These are phyloP conservation scores for Lottia scabra DNA, from an alignment of 2,888 invertebrate species.

Conservation along the genomic window DNA sequence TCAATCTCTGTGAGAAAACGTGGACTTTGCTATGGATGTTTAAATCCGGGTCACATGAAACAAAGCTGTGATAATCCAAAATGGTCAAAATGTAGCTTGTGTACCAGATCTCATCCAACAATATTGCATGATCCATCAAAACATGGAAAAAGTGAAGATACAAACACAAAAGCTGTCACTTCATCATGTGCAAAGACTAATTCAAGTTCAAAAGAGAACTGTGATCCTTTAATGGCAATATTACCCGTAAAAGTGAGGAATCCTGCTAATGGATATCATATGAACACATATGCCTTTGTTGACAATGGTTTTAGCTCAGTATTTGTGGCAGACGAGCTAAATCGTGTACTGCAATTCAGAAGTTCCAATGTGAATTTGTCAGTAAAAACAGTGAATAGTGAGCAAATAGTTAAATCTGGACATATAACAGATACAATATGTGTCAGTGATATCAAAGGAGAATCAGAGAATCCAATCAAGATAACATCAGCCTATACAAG, in stretches of 20 bases:
- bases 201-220: no score
- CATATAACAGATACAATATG: no score
- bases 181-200: no score
- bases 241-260: background rate
- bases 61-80: background rate
- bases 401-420: no score
- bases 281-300: background rate
- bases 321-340: background rate
- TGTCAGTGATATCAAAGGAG: no score
- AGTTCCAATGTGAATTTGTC: background rate
- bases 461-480: no score
- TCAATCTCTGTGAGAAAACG: background rate
- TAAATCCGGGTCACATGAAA: background rate
- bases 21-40: background rate
- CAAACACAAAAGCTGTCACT: no score
- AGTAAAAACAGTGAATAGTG: background rate
- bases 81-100: background rate
- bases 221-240: background rate
- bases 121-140: background rate
- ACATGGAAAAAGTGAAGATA: no score
- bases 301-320: background rate
- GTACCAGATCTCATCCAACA: background rate
- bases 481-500: no score
- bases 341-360: background rate
- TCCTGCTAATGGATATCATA: background rate